A percentile compares a stretch with the other conserved stretches of the same genome.
Conservation (phyloP, 2,888 invertebrate genomes). For the Tachina grossa region DNA sequence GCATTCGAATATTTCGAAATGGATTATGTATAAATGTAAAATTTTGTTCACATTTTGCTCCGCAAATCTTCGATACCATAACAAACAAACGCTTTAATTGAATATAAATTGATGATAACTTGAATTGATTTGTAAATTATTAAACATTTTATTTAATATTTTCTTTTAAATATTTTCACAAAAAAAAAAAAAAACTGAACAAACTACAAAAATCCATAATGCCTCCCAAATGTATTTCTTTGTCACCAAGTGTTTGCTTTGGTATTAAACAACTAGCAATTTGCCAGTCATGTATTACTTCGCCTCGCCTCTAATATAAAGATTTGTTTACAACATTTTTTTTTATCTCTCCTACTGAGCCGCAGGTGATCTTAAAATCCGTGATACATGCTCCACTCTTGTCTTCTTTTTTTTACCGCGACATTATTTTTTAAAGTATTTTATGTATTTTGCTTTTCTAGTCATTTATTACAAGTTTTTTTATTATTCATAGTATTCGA, state of each 20-base stretch:
- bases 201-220: slow-evolving; percentile 2
- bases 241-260: slow-evolving; percentile 39
- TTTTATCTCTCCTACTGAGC: slow-evolving; percentile 24
- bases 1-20: no score
- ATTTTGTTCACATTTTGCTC: no score
- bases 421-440: slow-evolving; percentile 20
- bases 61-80: no score
- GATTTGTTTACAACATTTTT: slow-evolving; percentile 45
- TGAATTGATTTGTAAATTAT: background rate
- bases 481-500: slow-evolving; percentile 26
- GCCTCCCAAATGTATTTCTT: background rate
- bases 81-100: no score
- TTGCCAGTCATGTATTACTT: slow-evolving; percentile 25
- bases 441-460: slow-evolving; percentile 26
- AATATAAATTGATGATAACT: background rate
- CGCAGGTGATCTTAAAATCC: slow-evolving; percentile 63
- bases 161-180: background rate
- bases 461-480: slow-evolving; percentile 44
- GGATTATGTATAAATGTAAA: no score
- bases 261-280: slow-evolving; percentile 1
- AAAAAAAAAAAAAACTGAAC: background rate
- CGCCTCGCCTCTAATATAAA: slow-evolving; percentile 51
- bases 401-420: slow-evolving; percentile 2
- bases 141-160: background rate
- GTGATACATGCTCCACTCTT: slow-evolving; percentile 34